These are phyloP conservation scores for Alethe castanea DNA, from an alignment of 2,113 vertebrate species.

Conservation along the genomic window DNA sequence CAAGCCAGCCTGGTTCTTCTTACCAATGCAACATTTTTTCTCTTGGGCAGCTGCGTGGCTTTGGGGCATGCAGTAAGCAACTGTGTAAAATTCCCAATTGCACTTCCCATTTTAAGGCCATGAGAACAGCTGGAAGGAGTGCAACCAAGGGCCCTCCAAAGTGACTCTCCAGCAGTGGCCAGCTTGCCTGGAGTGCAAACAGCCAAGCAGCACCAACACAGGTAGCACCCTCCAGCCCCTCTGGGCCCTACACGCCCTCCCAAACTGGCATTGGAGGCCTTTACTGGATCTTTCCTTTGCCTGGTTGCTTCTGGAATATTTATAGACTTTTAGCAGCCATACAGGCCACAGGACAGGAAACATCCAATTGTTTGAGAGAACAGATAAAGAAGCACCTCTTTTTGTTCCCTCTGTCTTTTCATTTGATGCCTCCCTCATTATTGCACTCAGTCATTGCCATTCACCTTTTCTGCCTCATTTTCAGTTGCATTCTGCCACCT, in stretches of 20 bases:
- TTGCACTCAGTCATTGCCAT: not conserved
- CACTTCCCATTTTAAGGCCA: not conserved
- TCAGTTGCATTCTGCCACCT: not conserved
- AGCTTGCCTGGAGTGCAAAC: not conserved
- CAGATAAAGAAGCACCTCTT: not conserved
- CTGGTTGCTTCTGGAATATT: not conserved
- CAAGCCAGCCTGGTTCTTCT: not conserved
- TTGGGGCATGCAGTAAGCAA: not conserved
- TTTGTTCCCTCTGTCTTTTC: not conserved
- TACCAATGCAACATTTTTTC: not conserved
- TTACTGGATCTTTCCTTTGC: not conserved
- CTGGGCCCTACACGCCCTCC: fast-evolving
- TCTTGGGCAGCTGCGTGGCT: not conserved
- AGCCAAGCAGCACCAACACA: not conserved
- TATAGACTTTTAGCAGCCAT: not conserved
- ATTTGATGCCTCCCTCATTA: not conserved
- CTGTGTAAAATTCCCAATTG: not conserved
- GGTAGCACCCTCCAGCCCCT: not conserved
- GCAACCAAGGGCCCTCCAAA: not conserved
- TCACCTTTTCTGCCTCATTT: not conserved
- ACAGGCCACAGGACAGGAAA: not conserved
- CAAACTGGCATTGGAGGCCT: fast-evolving
- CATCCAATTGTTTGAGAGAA: not conserved
- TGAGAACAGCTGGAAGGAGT: not conserved
- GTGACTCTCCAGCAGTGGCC: not conserved